These are phyloP conservation scores for Columba janthina DNA, from an alignment of 2,113 vertebrate genomes.

Conservation along the genomic window DNA sequence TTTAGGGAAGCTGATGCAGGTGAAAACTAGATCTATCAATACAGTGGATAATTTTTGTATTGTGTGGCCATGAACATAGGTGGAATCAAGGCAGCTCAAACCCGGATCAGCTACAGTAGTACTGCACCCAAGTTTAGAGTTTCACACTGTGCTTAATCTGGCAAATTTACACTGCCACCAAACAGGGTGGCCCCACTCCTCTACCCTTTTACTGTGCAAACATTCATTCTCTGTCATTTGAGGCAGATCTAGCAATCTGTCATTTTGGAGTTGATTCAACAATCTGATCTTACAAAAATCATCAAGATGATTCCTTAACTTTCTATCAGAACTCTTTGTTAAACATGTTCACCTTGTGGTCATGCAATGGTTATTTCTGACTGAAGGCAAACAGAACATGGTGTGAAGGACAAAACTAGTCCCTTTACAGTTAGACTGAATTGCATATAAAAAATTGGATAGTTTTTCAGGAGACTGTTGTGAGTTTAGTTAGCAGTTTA, in stretches of 20 bases:
- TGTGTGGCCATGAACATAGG: background rate
- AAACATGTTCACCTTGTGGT: background rate
- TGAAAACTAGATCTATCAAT: background rate
- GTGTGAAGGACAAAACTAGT: background rate
- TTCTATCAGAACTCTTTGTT: background rate
- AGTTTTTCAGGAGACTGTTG: background rate
- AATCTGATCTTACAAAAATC: background rate
- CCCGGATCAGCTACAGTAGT: background rate
- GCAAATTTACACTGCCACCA: background rate
- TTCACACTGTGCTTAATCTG: background rate
- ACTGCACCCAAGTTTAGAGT: background rate
- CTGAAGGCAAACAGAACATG: background rate
- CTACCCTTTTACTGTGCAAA: background rate
- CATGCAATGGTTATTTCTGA: background rate
- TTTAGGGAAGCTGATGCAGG: background rate
- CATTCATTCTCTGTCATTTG: background rate
- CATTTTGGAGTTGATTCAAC: background rate
- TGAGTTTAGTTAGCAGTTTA: background rate
- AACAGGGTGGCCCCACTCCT: background rate
- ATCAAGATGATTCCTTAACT: background rate
- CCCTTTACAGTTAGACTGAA: background rate
- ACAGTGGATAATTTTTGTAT: background rate
- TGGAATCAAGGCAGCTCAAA: background rate
- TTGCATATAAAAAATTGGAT: background rate
- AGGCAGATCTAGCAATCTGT: background rate